Base-by-base conservation (phyloP, 2,888 invertebrate species). In the Hesperia comma region DNA sequence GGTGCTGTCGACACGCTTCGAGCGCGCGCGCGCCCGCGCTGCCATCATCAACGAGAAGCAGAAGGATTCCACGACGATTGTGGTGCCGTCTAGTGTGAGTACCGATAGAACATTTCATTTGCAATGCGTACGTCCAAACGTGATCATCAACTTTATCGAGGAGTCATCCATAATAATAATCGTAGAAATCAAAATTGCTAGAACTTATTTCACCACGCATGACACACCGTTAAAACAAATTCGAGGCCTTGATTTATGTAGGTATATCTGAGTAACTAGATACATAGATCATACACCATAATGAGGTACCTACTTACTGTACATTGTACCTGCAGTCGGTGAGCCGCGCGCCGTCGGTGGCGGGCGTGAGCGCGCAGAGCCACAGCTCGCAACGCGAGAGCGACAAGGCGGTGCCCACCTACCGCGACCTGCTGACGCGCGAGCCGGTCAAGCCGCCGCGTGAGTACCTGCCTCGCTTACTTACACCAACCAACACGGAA, bases 311-410 rank as follows among this genome's bases (percentile, higher is more conserved):
- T n/a, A n/a, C n/a, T n/a, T n/a, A 26, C 26, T 26, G 26, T 26
- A 26, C 26, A 5, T 26, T 26, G 26, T 5, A 5, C 26, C 8
- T 3, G 4, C 76, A 92, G 92, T 86, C 87, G 0, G 85, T 90
- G 0, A 91, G 91, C 55, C 88, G 85, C 0, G 88, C 90, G 0
- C 82, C 90, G 0, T 90, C 92, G 0, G 85, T 88, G 6, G 87
- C 87, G 0, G 90, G 88, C 0, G 73, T 86, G 61, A 90, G 91
- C 68, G 76, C 83, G 19, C 85, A 84, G 49, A 89, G 88, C 64
- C 89, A 90, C 69, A 88, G 87, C 77, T 90, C 91, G 0, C 84
- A 82, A 7, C 88, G 88, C 57, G 92, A 91, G 58, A 79, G 83
- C 0, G 92, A 90, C 57, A 86, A 85, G 57, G 75, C 74, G 0